Base-by-base conservation (phyloP, 2,113 vertebrate species). In the Sylvia atricapilla region DNA sequence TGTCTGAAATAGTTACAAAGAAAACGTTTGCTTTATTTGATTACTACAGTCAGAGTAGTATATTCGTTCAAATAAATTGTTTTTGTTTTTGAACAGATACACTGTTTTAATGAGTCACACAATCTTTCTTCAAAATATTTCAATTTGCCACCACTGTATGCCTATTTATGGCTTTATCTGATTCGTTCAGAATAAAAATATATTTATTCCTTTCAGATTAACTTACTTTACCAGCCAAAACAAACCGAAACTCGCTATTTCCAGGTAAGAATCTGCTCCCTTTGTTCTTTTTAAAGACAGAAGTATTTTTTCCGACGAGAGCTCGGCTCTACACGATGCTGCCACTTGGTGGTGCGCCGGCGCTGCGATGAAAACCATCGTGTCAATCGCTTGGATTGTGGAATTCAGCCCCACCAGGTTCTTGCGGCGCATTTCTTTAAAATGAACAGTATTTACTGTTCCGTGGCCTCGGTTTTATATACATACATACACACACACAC, bases 291-390 rank as follows among this genome's bases (percentile, higher is more conserved):
- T 35, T 25, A 4, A 13, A 18, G 14, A 6, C 5, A 6, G 2
- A 11, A 39, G 67, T 22, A 3, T 1, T 52, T 58, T 58, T 72
- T 84, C 44, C 24, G 21, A 6, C 0, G 14, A 52, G 44, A n/a
- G 28, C 49, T 49, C 18, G 35, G 83, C 56, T 94, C 33, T 76
- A 84, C 93, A 27, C 20, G 10, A 20, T 21, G 47, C 22, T 76
- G 81, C 96, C 96, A 89, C 94, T 79, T 37, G 96, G 81, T 97
- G 96, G 96, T 84, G 94, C 87, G 74, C 59, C 13, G 39, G 27
- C 7, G 77, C 84, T 62, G 74, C 49, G 24, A 28, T 53, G 78
- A 62, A 93, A 53, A 66, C 24, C 47, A 6, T 22, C 7, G 3
- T 3, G 21, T 24, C 39, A 24, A 4, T 15, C 6, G 2, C 22